Conservation (phyloP, 1,140 invertebrate species). For the Drosophila equinoxialis region DNA sequence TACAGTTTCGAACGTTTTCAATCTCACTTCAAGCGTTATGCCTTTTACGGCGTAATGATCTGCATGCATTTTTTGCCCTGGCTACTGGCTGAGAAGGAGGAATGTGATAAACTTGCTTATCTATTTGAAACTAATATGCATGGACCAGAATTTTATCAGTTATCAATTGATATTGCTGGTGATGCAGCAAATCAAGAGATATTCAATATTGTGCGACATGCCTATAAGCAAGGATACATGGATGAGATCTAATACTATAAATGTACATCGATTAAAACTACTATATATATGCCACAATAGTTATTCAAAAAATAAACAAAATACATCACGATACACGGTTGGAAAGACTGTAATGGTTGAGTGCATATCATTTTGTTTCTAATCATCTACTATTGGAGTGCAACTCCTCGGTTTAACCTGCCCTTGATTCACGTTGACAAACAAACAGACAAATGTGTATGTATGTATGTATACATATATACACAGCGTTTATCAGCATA, state of each 20-base stretch:
- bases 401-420: neutral
- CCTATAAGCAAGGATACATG: conserved; percentile 74
- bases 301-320: neutral
- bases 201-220: conserved; percentile 56
- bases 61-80: conserved; percentile 79
- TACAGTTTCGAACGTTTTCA: conserved; percentile 70
- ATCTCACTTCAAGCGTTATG: conserved; percentile 68
- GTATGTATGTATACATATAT: too few species aligned
- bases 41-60: conserved; percentile 73
- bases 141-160: conserved; percentile 52
- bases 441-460: conserved; percentile 30
- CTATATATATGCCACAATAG: conserved; percentile 1
- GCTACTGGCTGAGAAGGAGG: conserved; percentile 57
- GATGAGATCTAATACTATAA: conserved; percentile 50
- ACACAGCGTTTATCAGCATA: neutral
- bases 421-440: conserved; percentile 68
- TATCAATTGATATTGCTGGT: conserved; percentile 66
- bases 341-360: too few species aligned
- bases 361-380: neutral
- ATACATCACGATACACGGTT: neutral
- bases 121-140: conserved; percentile 73
- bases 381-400: neutral
- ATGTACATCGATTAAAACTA: neutral
- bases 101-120: conserved; percentile 61
- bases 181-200: conserved; percentile 66